A percentile compares a stretch with the other conserved stretches of the same genome.
phyloP scores from a whole-genome alignment of 1,140 invertebrate genomes.

The Octopus bimaculoides region DNA sequence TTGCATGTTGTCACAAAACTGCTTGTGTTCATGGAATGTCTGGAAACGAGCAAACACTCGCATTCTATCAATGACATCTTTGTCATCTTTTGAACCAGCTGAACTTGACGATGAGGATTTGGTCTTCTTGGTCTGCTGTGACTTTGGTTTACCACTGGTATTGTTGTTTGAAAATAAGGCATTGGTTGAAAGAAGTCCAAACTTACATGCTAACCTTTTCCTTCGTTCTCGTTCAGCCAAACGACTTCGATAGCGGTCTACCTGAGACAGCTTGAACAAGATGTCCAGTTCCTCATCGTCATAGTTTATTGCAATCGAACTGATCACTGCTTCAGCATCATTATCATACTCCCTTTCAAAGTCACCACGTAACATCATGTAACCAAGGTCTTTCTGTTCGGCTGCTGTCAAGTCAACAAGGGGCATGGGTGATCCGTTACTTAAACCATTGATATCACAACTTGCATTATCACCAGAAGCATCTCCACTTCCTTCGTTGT shows the following conservation, averaged over 20 bases:
- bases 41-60: constrained; percentile 83
- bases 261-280: constrained; percentile 72
- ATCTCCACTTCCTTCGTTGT: neutral
- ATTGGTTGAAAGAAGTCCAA: neutral
- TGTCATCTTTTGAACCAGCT: constrained; percentile 26
- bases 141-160: constrained; percentile 16
- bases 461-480: neutral
- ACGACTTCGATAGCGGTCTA: constrained; percentile 85
- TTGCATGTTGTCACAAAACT: constrained; percentile 71
- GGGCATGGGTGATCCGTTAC: constrained; percentile 72
- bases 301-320: constrained; percentile 71
- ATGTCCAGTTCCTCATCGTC: constrained; percentile 89
- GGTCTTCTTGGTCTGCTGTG: constrained; percentile 9
- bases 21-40: constrained; percentile 75
- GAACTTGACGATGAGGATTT: constrained; percentile 2
- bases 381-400: constrained; percentile 83
- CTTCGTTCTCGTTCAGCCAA: constrained; percentile 80
- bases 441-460: neutral
- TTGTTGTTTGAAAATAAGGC: neutral
- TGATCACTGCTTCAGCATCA: constrained; percentile 84
- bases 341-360: constrained; percentile 95
- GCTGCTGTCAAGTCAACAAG: constrained; percentile 74
- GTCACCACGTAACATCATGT: constrained; percentile 92
- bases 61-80: constrained; percentile 67
- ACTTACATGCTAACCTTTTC: constrained; percentile 77